Evolutionary conservation across 1,140 invertebrate species (phyloP).

Genomic region (Tetramorium simillimum): DNA sequence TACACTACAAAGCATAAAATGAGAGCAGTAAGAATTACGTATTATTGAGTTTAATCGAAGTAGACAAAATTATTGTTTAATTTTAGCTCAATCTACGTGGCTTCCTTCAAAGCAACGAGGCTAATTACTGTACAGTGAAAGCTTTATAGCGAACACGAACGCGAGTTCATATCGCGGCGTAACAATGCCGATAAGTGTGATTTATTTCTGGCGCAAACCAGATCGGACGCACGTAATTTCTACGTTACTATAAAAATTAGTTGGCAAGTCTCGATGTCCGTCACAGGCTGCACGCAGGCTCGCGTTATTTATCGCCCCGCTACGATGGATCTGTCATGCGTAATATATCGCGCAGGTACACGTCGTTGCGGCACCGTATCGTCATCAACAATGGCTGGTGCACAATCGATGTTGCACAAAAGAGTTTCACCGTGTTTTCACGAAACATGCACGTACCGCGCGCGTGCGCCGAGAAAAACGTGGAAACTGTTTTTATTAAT

Average conservation of each 20-base stretch:
- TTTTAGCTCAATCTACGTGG: background rate
- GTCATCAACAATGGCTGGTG: conserved; percentile 50
- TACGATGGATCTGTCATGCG: conserved; percentile 39
- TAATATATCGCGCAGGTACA: conserved; percentile 37
- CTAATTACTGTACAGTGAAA: conserved; percentile 45
- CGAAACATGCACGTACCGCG: conserved; percentile 13
- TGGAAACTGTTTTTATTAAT: conserved; percentile 66
- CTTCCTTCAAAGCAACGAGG: conserved; percentile 2
- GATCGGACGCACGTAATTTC: conserved; percentile 44
- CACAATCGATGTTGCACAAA: conserved; percentile 56
- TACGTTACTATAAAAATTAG: conserved; percentile 40
- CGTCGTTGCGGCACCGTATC: conserved; percentile 38
- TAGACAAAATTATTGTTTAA: conserved; percentile 23
- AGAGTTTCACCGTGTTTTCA: conserved; percentile 69
- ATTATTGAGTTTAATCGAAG: background rate
- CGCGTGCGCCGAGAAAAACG: conserved; percentile 49
- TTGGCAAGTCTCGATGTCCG: conserved; percentile 37
- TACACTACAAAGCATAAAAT: background rate
- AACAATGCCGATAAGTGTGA: conserved; percentile 54
- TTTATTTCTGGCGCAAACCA: conserved; percentile 45
- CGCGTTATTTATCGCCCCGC: conserved; percentile 38
- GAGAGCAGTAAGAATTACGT: background rate
- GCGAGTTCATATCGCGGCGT: conserved; percentile 44
- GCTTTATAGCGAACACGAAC: conserved; percentile 45
- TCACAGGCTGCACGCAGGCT: background rate